These are phyloP conservation scores for Psilopogon haemacephalus DNA, from an alignment of 2,113 vertebrate species.

Conservation along the genomic window DNA sequence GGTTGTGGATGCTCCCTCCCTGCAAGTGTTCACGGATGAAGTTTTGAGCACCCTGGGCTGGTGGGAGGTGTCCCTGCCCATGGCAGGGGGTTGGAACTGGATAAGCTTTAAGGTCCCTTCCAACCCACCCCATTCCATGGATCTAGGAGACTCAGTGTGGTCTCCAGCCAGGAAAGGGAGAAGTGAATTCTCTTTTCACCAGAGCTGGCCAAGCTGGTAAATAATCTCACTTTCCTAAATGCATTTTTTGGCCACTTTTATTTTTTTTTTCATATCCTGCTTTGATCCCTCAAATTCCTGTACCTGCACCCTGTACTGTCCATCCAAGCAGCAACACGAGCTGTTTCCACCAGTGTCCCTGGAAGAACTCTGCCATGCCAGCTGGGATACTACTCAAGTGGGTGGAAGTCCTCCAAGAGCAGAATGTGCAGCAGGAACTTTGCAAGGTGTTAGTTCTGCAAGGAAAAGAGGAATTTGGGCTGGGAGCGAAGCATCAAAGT, in stretches of 20 bases:
- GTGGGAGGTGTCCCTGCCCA: no score
- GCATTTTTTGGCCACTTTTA: neutral
- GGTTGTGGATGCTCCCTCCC: no score
- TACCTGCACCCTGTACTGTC: neutral
- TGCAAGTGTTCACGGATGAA: no score
- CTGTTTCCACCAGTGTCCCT: neutral
- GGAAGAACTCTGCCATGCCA: constrained; percentile 6
- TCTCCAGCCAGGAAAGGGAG: neutral
- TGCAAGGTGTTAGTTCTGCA: constrained; percentile 18
- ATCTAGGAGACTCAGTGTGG: neutral
- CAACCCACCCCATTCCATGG: no score
- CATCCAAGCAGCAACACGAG: neutral
- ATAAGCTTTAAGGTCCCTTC: no score
- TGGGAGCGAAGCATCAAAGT: neutral
- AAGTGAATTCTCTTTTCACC: neutral
- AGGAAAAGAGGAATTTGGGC: constrained; percentile 22
- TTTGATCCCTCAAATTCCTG: neutral
- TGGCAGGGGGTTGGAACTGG: no score
- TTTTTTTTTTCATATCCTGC: neutral
- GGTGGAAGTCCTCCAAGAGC: constrained; percentile 17
- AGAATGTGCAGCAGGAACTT: constrained; percentile 22
- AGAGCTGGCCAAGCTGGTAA: neutral
- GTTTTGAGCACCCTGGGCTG: no score
- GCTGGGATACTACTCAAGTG: constrained; percentile 21
- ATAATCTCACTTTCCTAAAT: neutral